A percentile compares a stretch with the other conserved stretches of the same genome.
Evolutionary conservation across 1,140 invertebrate genomes (phyloP).

Genomic region (Metopolophium dirhodum): DNA sequence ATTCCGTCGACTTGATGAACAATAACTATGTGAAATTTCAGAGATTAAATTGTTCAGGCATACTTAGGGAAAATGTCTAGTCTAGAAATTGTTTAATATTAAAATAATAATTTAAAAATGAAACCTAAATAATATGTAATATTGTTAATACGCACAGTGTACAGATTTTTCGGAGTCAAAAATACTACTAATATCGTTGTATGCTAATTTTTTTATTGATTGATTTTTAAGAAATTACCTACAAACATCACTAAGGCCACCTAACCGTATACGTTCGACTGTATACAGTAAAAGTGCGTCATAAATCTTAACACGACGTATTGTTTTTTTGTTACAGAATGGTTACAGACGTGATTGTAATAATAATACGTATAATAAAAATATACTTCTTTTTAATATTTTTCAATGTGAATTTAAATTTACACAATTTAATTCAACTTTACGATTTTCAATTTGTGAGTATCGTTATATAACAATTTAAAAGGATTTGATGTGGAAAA

Average conservation of each 20-base stretch:
- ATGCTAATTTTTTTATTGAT: background rate
- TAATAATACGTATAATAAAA: background rate
- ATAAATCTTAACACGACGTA: background rate
- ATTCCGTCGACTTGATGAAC: no score
- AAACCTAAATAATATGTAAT: background rate
- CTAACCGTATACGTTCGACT: background rate
- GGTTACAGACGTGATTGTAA: background rate
- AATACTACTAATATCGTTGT: background rate
- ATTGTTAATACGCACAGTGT: background rate
- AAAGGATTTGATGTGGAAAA: background rate
- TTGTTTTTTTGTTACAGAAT: background rate
- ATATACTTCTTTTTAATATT: background rate
- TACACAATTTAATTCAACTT: background rate
- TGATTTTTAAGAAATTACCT: background rate
- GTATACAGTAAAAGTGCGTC: background rate
- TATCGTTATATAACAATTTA: background rate
- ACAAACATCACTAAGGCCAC: background rate
- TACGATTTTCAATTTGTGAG: background rate
- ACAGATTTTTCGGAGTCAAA: background rate
- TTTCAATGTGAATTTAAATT: background rate
- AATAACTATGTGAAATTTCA: no score
- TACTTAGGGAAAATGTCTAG: background rate
- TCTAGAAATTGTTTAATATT: background rate
- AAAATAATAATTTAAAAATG: background rate
- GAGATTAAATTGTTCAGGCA: no score